A percentile compares a stretch with the other conserved stretches of the same genome.
Evolutionary conservation across 2,797 vertebrate species (phyloP).

Genomic region (Pelochelys cantorii): DNA sequence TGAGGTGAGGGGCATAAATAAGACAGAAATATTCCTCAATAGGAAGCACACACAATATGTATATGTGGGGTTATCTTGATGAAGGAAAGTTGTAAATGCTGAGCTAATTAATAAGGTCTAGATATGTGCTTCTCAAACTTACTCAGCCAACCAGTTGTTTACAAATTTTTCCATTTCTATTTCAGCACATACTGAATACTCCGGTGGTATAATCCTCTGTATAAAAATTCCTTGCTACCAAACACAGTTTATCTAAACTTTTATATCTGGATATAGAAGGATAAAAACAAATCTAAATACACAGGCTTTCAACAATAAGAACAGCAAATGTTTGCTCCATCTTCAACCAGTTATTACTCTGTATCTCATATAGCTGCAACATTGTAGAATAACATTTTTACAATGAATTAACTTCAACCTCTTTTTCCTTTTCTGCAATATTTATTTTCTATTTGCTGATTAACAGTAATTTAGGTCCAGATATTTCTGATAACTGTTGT

Average conservation of each 20-base stretch:
- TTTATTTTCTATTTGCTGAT: background rate
- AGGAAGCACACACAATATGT: background rate
- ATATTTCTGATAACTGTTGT: background rate
- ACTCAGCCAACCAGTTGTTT: background rate
- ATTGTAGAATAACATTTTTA: slow-evolving; percentile 23
- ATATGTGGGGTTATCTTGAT: background rate
- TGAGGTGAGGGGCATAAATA: background rate
- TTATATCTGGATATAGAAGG: background rate
- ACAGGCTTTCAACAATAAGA: background rate
- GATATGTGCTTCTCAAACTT: background rate
- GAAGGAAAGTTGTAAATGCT: background rate
- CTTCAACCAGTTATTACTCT: background rate
- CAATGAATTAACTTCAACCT: background rate
- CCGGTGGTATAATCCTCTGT: background rate
- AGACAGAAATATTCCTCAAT: background rate
- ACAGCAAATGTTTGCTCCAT: background rate
- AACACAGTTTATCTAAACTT: background rate
- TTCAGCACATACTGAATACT: fast-evolving
- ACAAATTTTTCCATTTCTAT: background rate
- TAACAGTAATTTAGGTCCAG: background rate
- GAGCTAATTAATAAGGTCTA: background rate
- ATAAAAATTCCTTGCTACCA: background rate
- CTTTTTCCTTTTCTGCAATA: background rate
- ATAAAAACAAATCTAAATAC: slow-evolving; percentile 4
- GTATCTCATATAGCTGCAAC: background rate